phyloP scores from a whole-genome alignment of 1,140 invertebrate species.

The Eurytemora carolleeae region DNA sequence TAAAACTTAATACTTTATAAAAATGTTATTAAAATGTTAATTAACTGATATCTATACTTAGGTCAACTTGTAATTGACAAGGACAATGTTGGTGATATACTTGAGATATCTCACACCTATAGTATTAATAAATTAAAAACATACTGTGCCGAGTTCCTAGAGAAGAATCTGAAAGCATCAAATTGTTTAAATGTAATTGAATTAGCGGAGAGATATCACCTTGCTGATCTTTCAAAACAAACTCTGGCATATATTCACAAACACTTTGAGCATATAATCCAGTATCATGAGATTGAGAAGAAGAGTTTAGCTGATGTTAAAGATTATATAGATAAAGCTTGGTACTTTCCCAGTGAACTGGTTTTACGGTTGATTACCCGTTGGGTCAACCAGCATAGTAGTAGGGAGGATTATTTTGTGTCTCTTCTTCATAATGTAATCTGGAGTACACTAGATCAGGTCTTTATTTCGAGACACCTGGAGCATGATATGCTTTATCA shows the following conservation, averaged over 20 bases:
- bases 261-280: background rate
- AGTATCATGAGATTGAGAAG: background rate
- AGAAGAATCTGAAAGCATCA: conserved; percentile 36
- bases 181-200: conserved; percentile 38
- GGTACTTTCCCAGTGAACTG: background rate
- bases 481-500: background rate
- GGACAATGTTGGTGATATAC: conserved; percentile 38
- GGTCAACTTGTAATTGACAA: conserved; percentile 34
- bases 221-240: conserved; percentile 21
- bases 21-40: no score
- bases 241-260: background rate
- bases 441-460: background rate
- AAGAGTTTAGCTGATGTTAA: background rate
- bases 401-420: background rate
- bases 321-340: background rate
- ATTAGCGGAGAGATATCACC: conserved; percentile 33
- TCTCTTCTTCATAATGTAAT: background rate
- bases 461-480: background rate
- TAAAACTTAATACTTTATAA: no score
- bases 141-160: conserved; percentile 42
- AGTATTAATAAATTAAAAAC: conserved; percentile 37
- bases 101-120: conserved; percentile 41
- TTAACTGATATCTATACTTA: background rate
- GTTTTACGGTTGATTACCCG: background rate
- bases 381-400: background rate